Conservation (phyloP, 2,797 vertebrate species). For the Tokudaia tokunoshimensis region DNA sequence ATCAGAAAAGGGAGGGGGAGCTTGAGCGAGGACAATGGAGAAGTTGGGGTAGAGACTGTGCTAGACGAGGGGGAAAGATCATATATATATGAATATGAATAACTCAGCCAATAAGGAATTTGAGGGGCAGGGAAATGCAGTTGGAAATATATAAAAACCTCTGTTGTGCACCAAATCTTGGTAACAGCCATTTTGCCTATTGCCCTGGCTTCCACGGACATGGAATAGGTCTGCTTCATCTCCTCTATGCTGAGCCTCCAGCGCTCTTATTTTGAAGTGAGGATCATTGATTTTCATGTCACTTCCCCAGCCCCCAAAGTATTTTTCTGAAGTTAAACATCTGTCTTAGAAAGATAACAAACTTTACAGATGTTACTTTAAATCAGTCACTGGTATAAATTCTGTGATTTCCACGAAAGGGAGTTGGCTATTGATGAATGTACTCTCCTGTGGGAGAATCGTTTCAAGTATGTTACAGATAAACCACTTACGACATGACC, state of each 20-base stretch:
- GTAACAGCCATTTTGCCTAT: not conserved
- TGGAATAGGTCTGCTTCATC: not conserved
- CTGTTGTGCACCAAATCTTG: not conserved
- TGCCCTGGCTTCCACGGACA: not conserved
- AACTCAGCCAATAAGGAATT: not conserved
- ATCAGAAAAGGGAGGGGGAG: not conserved
- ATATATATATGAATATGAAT: not conserved
- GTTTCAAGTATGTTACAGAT: not conserved
- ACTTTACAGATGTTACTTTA: not conserved
- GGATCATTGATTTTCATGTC: not conserved
- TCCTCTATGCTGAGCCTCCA: not conserved
- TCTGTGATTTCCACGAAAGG: not conserved
- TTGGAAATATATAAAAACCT: not conserved
- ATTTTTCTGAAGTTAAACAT: conserved; percentile 47
- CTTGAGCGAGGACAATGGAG: not conserved
- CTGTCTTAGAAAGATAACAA: conserved; percentile 18
- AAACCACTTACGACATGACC: not conserved
- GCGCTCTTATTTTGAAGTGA: not conserved
- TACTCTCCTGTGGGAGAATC: not conserved
- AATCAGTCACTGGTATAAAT: not conserved
- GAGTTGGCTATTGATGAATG: not conserved
- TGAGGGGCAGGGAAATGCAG: not conserved
- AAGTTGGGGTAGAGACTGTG: not conserved
- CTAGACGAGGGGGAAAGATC: not conserved
- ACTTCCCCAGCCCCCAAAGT: not conserved